phyloP scores from a whole-genome alignment of 2,797 vertebrate genomes.

The Coregonus ussuriensis region DNA sequence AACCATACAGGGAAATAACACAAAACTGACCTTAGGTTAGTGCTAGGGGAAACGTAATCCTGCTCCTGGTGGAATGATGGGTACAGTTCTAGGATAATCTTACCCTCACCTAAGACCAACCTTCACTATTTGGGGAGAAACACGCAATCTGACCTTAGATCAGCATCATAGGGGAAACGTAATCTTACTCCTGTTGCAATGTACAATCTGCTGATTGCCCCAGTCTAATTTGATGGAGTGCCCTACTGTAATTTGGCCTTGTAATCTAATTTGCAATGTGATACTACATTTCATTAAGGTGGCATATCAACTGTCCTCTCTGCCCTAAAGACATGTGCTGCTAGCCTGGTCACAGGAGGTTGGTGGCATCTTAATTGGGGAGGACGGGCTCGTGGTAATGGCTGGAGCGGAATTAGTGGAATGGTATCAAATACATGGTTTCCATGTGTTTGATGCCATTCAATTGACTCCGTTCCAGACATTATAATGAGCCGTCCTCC shows the following conservation, averaged over 20 bases:
- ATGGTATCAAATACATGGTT: too few species aligned
- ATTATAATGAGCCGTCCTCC: too few species aligned
- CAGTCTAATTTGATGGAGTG: slow-evolving; percentile 54
- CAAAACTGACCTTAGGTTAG: background rate
- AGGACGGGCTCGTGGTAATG: too few species aligned
- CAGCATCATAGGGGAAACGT: background rate
- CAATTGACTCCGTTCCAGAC: too few species aligned
- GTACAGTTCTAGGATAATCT: too few species aligned
- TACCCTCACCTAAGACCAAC: background rate
- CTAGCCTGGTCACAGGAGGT: background rate
- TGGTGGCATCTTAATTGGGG: too few species aligned
- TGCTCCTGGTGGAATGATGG: too few species aligned
- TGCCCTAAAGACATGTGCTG: background rate
- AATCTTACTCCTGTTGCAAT: background rate
- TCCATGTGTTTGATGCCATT: too few species aligned
- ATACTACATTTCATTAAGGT: slow-evolving; percentile 39
- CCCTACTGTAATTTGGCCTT: slow-evolving; percentile 39
- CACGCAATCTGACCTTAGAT: background rate
- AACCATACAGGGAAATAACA: background rate
- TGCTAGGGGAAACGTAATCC: too few species aligned
- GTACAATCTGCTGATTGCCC: slow-evolving; percentile 23
- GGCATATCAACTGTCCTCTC: slow-evolving; percentile 48
- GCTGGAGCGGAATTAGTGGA: too few species aligned
- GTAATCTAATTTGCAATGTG: slow-evolving; percentile 29
- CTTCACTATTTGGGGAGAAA: background rate